Evolutionary conservation across 2,888 invertebrate species (phyloP).

Genomic region (Agrotis ipsilon): DNA sequence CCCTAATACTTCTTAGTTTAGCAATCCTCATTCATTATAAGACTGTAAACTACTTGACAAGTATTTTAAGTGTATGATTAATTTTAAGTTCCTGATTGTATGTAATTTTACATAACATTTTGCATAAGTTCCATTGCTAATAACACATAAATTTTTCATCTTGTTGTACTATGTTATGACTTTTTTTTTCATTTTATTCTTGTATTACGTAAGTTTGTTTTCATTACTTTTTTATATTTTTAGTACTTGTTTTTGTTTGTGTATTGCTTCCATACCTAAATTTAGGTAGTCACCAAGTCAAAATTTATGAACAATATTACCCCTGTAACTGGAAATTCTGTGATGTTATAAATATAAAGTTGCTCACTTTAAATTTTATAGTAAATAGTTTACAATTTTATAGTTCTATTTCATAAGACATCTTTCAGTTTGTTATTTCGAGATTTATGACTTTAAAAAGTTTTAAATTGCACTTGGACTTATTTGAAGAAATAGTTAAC

Average conservation of each 20-base stretch:
- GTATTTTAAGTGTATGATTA: constrained; percentile 70
- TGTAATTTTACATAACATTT: constrained; percentile 46
- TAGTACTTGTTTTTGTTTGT: constrained; percentile 60
- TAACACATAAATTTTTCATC: constrained; percentile 74
- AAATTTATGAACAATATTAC: constrained; percentile 52
- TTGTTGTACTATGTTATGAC: constrained; percentile 80
- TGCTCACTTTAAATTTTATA: constrained; percentile 87
- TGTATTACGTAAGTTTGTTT: constrained; percentile 63
- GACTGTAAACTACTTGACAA: constrained; percentile 74
- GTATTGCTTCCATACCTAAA: constrained; percentile 50
- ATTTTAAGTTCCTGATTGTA: constrained; percentile 64
- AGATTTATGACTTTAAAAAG: constrained; percentile 24
- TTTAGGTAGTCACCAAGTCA: constrained; percentile 45
- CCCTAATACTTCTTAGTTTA: constrained; percentile 38
- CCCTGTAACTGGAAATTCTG: constrained; percentile 70
- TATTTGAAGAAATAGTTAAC: constrained; percentile 16
- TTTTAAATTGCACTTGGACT: constrained; percentile 25
- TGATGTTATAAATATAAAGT: constrained; percentile 80
- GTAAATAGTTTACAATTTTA: constrained; percentile 66
- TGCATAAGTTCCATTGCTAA: constrained; percentile 78
- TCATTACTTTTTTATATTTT: constrained; percentile 57
- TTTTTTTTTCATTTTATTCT: constrained; percentile 66
- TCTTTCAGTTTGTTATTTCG: constrained; percentile 28
- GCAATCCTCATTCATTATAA: constrained; percentile 63
- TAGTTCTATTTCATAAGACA: constrained; percentile 64